Base-by-base conservation (phyloP, 1,140 invertebrate species). In the Pogonognathellus flavescens region DNA sequence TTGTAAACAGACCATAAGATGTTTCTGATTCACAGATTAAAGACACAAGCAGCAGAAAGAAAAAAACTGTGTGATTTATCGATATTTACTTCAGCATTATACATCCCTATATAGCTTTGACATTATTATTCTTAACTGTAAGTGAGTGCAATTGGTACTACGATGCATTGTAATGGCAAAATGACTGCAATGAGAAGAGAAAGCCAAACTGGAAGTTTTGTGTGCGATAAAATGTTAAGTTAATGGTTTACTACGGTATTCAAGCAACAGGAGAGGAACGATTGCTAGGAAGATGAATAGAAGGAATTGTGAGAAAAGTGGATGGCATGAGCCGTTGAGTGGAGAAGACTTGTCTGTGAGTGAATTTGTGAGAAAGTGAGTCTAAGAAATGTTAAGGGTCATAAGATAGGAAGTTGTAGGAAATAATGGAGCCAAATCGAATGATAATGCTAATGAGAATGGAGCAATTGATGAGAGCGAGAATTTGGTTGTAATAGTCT, bases 391-490 rank as follows among this genome's bases (percentile, higher is more conserved):
- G 62, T 66, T 31, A 20, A 66, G 62, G 20, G 62, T 25, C 9
- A 66, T 66, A 66, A 31, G 62, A 66, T 50, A 50, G 49, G 31
- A 16, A 16, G 31, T 16, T n/a, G 5, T 76, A 76, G 70, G 70
- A 76, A 49, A 76, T 76, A 76, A 76, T 76, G 16, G 70, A 5
- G 14, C 1, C 5, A 41, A 41, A 41, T 41, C 31, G 70, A 76
- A 76, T 76, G 70, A 76, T 49, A 76, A 76, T 76, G 41, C 70
- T 76, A 76, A 76, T 76, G 70, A 76, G 70, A 76, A 76, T 76
- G 70, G 70, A 25, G 70, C 70, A 76, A 76, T 76, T 76, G 70
- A 76, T 76, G 70, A 76, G 70, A 76, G 70, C 16, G 25, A 49
- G 70, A 50, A 31, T 50, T 16, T 50, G 18, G 62, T 25, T 20